Evolutionary conservation across 2,888 invertebrate species (phyloP).

Genomic region (Dastarcus helophoroides): DNA sequence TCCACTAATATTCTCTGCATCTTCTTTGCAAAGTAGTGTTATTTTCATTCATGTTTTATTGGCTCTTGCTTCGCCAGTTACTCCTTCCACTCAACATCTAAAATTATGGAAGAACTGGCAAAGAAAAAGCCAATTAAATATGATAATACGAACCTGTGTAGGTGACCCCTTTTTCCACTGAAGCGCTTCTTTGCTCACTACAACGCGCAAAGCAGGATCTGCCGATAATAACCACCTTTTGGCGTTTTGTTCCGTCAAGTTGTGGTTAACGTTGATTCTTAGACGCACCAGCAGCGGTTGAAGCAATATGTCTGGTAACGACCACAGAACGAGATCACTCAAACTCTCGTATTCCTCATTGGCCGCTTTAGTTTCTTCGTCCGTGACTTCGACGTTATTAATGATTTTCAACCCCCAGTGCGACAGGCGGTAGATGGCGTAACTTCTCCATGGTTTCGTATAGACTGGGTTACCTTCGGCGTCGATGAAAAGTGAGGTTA

Average conservation of each 20-base stretch:
- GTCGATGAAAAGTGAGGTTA: conserved; percentile 62
- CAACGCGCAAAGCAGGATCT: conserved; percentile 66
- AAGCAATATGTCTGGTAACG: conserved; percentile 65
- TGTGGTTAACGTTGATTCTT: conserved; percentile 49
- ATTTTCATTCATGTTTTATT: too few relatives aligned
- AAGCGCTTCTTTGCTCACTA: conserved; percentile 77
- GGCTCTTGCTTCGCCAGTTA: too few relatives aligned
- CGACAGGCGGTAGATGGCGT: conserved; percentile 71
- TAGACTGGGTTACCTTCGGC: conserved; percentile 79
- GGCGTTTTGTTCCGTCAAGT: conserved; percentile 35
- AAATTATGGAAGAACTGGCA: too few relatives aligned
- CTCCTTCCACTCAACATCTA: too few relatives aligned
- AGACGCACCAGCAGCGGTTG: conserved; percentile 65
- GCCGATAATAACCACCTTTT: conserved; percentile 62
- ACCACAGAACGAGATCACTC: conserved; percentile 68
- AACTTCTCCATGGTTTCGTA: conserved; percentile 62
- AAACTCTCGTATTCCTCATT: conserved; percentile 62
- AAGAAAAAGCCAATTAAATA: too few relatives aligned
- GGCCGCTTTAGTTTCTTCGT: conserved; percentile 56
- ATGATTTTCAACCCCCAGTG: conserved; percentile 79
- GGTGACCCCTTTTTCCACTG: conserved; percentile 60
- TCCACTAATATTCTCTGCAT: too few relatives aligned
- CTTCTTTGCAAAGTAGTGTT: too few relatives aligned
- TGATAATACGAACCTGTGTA: conserved; percentile 42
- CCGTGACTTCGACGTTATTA: conserved; percentile 52